Conservation (phyloP, 2,113 vertebrate species). For the Poeciliopsis retropinna region DNA sequence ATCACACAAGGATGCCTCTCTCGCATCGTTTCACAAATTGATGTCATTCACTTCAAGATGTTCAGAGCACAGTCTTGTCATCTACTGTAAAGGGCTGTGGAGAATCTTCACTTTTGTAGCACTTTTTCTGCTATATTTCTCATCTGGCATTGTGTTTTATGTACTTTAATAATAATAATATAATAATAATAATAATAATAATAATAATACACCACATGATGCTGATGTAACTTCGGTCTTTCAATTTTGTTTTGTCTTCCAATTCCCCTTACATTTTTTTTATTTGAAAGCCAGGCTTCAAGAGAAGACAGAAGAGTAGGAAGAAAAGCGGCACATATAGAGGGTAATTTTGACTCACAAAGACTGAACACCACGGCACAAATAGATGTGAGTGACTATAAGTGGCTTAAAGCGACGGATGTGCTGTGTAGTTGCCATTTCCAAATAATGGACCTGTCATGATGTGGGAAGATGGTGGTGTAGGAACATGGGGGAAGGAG, state of each 20-base stretch:
- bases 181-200: no score
- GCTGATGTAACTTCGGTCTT: conserved; percentile 7
- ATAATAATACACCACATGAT: conserved; percentile 32
- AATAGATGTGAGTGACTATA: conserved; percentile 54
- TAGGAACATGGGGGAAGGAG: conserved; percentile 25
- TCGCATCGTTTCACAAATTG: conserved; percentile 29
- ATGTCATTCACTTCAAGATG: conserved; percentile 43
- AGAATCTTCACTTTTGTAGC: conserved; percentile 41
- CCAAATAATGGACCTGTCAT: conserved; percentile 74
- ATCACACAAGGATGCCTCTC: neutral
- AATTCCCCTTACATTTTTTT: conserved; percentile 10
- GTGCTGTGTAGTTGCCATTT: conserved; percentile 67
- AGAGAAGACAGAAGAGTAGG: conserved; percentile 25
- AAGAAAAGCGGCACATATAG: conserved; percentile 26
- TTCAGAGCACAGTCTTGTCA: conserved; percentile 23
- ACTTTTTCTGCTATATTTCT: conserved; percentile 33
- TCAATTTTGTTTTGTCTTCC: conserved; percentile 23
- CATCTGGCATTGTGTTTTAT: conserved; percentile 27
- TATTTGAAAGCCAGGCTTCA: conserved; percentile 30
- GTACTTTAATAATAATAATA: conserved; percentile 30
- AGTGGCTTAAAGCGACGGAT: conserved; percentile 52
- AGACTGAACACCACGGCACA: conserved; percentile 35
- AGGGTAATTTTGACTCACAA: conserved; percentile 26
- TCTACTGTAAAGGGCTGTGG: conserved; percentile 23
- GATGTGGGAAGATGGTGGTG: conserved; percentile 47